phyloP scores from a whole-genome alignment of 2,113 vertebrate species.

The Prunella himalayana region DNA sequence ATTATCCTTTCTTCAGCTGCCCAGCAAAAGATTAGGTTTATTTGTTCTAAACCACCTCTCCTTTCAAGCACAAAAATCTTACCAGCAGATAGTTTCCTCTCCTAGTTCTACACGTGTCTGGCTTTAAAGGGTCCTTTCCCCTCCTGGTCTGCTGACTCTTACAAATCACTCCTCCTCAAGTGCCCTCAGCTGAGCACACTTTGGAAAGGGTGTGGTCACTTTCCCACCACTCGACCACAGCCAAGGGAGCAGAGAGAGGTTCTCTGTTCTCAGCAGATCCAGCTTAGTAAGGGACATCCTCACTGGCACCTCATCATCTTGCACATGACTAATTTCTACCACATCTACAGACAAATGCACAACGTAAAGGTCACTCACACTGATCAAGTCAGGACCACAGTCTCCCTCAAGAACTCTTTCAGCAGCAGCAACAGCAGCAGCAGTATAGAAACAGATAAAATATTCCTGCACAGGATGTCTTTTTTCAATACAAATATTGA shows the following conservation, averaged over 20 bases:
- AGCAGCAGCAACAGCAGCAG: background rate
- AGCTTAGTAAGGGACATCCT: background rate
- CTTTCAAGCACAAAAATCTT: background rate
- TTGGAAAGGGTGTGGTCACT: background rate
- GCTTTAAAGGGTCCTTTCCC: background rate
- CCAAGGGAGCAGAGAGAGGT: background rate
- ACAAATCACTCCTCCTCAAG: background rate
- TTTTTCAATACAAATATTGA: constrained; percentile 57
- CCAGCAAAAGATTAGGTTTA: background rate
- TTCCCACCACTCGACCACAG: background rate
- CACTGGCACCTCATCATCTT: background rate
- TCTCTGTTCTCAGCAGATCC: background rate
- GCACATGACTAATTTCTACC: background rate
- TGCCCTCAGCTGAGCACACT: background rate
- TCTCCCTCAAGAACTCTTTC: background rate
- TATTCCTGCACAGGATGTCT: background rate
- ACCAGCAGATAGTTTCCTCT: background rate
- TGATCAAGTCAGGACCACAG: background rate
- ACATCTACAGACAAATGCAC: background rate
- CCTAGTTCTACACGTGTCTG: background rate
- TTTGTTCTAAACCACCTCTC: background rate
- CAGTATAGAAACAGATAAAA: background rate
- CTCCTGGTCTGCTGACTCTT: background rate
- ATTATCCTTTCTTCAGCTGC: background rate
- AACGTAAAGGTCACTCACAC: background rate